Percentiles rank a stretch among this genome's conserved stretches.
Conservation (phyloP, 2,113 vertebrate genomes). For the Gavialis gangeticus region DNA sequence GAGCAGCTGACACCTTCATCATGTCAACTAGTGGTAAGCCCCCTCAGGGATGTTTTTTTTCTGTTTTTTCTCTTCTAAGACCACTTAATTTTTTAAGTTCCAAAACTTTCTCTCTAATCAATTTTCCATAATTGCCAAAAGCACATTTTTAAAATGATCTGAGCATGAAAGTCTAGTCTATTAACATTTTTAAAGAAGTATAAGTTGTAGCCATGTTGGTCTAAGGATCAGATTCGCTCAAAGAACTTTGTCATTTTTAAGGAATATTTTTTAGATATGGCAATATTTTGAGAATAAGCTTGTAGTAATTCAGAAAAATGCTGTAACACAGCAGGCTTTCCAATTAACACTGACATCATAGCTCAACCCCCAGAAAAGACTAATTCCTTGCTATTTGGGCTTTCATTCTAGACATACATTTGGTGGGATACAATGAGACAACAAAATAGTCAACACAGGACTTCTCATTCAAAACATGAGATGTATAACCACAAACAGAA, state of each 20-base stretch:
- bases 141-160: not conserved
- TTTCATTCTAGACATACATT: not conserved
- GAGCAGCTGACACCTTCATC: not conserved
- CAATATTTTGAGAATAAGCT: slow-evolving; percentile 32
- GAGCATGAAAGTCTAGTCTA: not conserved
- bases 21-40: not conserved
- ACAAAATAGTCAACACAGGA: slow-evolving; percentile 11
- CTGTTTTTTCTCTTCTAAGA: not conserved
- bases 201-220: too few relatives aligned
- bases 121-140: not conserved
- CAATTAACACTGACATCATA: not conserved
- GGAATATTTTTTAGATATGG: slow-evolving; percentile 18
- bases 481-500: not conserved
- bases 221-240: too few relatives aligned
- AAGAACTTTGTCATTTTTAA: too few relatives aligned
- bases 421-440: slow-evolving; percentile 14
- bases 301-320: slow-evolving; percentile 32
- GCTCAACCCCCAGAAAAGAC: slow-evolving; percentile 13
- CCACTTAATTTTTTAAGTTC: not conserved
- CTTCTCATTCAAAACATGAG: slow-evolving; percentile 24
- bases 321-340: not conserved
- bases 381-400: not conserved
- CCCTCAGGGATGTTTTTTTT: not conserved
- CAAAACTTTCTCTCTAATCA: not conserved
- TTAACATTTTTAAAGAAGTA: not conserved